These are phyloP conservation scores for Paralichthys olivaceus DNA, from an alignment of 2,113 vertebrate genomes.

Conservation along the genomic window DNA sequence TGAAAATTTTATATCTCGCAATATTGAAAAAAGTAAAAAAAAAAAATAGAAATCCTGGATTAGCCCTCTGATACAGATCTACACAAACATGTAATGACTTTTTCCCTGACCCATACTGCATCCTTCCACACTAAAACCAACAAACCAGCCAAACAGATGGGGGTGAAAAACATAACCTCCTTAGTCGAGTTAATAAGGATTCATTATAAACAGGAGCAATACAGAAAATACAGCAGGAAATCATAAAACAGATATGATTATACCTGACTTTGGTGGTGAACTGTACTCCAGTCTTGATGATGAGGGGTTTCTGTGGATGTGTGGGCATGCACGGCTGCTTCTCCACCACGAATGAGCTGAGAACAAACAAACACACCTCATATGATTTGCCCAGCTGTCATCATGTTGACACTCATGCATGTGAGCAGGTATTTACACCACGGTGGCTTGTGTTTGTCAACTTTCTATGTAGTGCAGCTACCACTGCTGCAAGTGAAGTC, in stretches of 20 bases:
- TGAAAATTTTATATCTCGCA: no score
- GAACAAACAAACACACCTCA: conserved; percentile 9
- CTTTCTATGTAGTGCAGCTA: background rate
- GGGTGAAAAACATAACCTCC: no score
- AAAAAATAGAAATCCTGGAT: no score
- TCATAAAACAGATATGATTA: background rate
- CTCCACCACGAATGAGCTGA: conserved; percentile 95
- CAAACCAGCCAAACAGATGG: no score
- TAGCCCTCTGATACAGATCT: no score
- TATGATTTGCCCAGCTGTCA: background rate
- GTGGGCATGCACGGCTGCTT: conserved; percentile 98
- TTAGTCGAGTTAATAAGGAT: no score
- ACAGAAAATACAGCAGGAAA: no score
- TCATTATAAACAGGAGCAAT: no score
- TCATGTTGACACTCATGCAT: background rate
- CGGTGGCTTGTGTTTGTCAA: background rate
- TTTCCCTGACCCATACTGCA: no score
- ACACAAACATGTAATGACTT: no score
- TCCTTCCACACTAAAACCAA: no score
- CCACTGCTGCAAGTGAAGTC: background rate
- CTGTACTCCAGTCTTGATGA: conserved; percentile 96
- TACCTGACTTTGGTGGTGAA: conserved; percentile 98
- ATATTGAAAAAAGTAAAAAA: no score
- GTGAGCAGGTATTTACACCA: background rate
- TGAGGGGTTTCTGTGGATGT: conserved; percentile 94